Base-by-base conservation (phyloP, 2,888 invertebrate genomes). In the Apotomis turbidana region DNA sequence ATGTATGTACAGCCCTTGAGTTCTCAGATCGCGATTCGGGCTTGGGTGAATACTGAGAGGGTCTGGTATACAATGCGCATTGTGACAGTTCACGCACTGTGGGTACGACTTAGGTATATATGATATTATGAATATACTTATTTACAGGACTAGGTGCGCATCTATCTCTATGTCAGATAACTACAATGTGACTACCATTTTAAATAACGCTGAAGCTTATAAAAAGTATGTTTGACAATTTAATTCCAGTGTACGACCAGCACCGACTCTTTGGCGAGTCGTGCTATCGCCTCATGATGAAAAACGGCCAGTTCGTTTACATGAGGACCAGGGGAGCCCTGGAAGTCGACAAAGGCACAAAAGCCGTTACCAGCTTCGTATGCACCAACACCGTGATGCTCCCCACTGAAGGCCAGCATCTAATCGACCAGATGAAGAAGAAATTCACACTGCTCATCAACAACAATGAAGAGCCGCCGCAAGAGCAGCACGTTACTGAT, bases 291-390 rank as follows among this genome's bases (percentile, higher is more conserved):
- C 90, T 98, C 12, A 94, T 96, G 78, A 95, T 96, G 0, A 96
- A 96, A 81, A 97, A 95, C 70, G 97, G 97, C 0, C 94, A 96
- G 79, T 97, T 96, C 80, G 96, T 98, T 74, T 97, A 97, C 85
- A 94, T 98, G 85, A 94, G 96, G 77, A 97, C 97, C 0, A 95
- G 96, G 63, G 98, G 98, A 0, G 96, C 95, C 77, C 93, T 98
- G 55, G 97, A 97, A 81, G 95, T 96, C 52, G 96, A 97, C 78
- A 94, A 95, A 71, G 89, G 90, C 58, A 95, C 96, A 0, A 95
- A 96, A 58, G 95, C 95, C 10, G 96, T 97, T 10, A 96, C 96
- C 76, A 97, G 97, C 69, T 97, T 98, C 82, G 95, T 97, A 15
- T 98, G 98, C 86, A 95, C 97, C 74, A 98, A 98, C 85, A 96